phyloP scores from a whole-genome alignment of 2,113 vertebrate genomes.

The Asarcornis scutulata region DNA sequence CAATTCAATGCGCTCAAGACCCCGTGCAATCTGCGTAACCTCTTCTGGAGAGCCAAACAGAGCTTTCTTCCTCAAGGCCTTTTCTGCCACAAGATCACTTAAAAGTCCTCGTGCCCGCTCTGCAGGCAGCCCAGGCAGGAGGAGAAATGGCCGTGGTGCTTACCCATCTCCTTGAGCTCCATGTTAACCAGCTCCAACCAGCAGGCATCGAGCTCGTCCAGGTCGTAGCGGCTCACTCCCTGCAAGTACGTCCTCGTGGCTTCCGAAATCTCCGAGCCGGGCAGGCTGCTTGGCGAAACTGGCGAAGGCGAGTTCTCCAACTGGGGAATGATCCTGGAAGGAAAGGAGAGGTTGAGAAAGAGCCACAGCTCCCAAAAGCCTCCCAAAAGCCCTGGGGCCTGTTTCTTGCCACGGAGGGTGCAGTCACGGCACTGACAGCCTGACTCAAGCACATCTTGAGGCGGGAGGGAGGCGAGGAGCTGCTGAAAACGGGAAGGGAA shows the following conservation, averaged over 20 bases:
- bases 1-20: neutral
- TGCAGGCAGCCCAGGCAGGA: neutral
- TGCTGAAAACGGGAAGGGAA: neutral
- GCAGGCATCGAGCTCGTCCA: conserved; percentile 92
- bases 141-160: neutral
- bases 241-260: conserved; percentile 76
- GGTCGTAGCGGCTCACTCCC: conserved; percentile 89
- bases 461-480: neutral
- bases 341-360: neutral
- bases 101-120: neutral
- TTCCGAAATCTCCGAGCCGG: conserved; percentile 73
- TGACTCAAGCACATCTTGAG: neutral
- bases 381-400: neutral
- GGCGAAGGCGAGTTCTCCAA: conserved; percentile 69
- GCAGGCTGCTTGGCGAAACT: conserved; percentile 42
- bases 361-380: neutral
- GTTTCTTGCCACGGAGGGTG: neutral
- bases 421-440: neutral
- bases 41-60: neutral
- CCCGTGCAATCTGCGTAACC: rapidly evolving
- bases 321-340: conserved; percentile 76
- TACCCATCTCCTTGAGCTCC: conserved; percentile 95
- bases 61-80: neutral
- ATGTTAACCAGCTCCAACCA: conserved; percentile 94
- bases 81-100: neutral